Evolutionary conservation across 2,113 vertebrate species (phyloP).

Genomic region (Coptodon bakossiorum): DNA sequence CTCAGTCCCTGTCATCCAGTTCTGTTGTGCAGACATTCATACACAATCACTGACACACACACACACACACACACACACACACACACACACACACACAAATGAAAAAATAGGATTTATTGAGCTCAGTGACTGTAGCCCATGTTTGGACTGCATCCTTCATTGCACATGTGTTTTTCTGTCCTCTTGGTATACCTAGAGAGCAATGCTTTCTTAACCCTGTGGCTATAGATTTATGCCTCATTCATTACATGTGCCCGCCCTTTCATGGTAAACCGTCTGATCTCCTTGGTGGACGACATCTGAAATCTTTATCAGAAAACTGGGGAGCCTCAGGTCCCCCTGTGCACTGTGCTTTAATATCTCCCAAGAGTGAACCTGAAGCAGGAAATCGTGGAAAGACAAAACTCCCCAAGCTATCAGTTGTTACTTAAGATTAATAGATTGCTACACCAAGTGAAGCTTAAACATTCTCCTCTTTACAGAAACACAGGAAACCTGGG

Average conservation of each 20-base stretch:
- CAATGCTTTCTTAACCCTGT: conserved; percentile 13
- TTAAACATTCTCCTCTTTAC: conserved; percentile 14
- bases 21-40: conserved; percentile 3
- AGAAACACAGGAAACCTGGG: conserved; percentile 59
- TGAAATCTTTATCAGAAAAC: conserved; percentile 69
- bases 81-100: not conserved
- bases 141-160: conserved; percentile 25
- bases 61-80: not conserved
- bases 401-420: conserved; percentile 43
- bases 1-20: conserved; percentile 46
- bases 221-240: conserved; percentile 48
- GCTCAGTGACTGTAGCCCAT: conserved; percentile 20
- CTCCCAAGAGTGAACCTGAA: conserved; percentile 30
- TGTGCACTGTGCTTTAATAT: conserved; percentile 25
- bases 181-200: not conserved
- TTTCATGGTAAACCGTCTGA: conserved; percentile 22
- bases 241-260: conserved; percentile 1
- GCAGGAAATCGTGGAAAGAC: conserved; percentile 50
- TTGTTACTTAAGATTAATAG: conserved; percentile 63
- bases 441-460: conserved; percentile 50
- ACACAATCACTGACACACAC: not conserved
- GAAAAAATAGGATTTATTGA: conserved; percentile 25
- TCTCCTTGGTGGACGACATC: conserved; percentile 57
- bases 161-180: conserved; percentile 52
- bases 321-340: not conserved